Evolutionary conservation across 1,140 invertebrate species (phyloP), one percentile per base, ranked within the genome.

Genomic region (Himalopsyche phryganea): DNA sequence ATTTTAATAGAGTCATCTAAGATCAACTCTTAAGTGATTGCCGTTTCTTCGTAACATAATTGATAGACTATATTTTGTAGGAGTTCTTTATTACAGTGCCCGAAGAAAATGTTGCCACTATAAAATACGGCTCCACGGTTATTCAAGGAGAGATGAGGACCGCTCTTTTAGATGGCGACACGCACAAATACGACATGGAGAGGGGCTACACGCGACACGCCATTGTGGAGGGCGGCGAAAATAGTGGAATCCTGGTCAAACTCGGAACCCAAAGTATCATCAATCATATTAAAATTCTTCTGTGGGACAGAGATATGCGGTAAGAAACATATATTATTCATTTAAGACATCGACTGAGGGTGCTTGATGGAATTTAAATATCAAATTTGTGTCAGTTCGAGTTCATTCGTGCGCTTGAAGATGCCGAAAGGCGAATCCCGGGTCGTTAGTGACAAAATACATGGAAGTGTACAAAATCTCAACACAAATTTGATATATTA

Each of bases 291-390:
- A 85, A 87, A 65, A 85, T 98, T 82, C 78, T 98, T 44, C 78
- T 98, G 0, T 98, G 95, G 95, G 96, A 98, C 78, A 80, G 87
- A 66, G 96, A 98, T 75, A 82, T 86, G 68, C 86, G 94, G 88
- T 87, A 68, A 60, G 18, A 42, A 32, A 11, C 36, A 56, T 47
- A 11, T 28, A 38, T 35, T 55, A 48, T 42, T 58, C 23, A 28
- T 3, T 28, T n/a, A n/a, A n/a, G n/a, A n/a, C n/a, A n/a, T n/a
- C n/a, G n/a, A n/a, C n/a, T n/a, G n/a, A n/a, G n/a, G n/a, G n/a
- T n/a, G n/a, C n/a, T n/a, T n/a, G n/a, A n/a, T n/a, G n/a, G n/a
- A n/a, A n/a, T n/a, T n/a, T n/a, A n/a, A n/a, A n/a, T n/a, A n/a
- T n/a, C n/a, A n/a, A n/a, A n/a, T n/a, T n/a, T n/a, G n/a, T n/a